phyloP scores from a whole-genome alignment of 2,113 vertebrate genomes.

The Guaruba guarouba region DNA sequence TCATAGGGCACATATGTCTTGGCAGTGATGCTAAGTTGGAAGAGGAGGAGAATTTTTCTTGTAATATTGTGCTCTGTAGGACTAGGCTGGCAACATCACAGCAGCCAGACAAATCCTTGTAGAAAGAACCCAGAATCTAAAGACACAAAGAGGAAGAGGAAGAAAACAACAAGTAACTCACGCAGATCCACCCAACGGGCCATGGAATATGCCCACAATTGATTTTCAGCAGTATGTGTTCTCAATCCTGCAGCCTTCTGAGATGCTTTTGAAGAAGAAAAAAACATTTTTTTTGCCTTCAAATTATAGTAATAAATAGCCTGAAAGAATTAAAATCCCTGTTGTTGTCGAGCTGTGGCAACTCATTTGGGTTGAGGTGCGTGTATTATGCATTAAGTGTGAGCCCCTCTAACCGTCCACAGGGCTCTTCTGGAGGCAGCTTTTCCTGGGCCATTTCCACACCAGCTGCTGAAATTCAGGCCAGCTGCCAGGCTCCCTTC shows the following conservation, averaged over 20 bases:
- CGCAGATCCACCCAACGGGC: background rate
- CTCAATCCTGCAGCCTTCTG: background rate
- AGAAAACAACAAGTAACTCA: background rate
- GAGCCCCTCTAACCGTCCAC: accelerated
- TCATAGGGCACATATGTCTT: background rate
- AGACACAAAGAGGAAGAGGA: background rate
- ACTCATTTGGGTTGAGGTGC: background rate
- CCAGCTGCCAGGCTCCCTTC: background rate
- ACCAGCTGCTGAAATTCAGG: background rate
- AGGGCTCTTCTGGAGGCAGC: background rate
- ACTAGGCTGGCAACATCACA: background rate
- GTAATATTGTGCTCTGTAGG: background rate
- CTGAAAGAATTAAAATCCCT: background rate
- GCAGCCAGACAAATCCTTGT: background rate
- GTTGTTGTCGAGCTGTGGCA: background rate
- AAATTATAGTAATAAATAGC: background rate
- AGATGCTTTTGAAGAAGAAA: background rate
- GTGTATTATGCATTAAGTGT: background rate
- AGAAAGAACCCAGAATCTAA: background rate
- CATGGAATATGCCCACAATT: background rate
- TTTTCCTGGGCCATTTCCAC: accelerated
- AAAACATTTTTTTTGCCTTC: background rate
- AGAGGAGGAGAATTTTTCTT: background rate
- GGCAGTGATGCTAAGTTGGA: background rate
- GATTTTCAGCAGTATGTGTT: background rate